Base-by-base conservation (phyloP, 2,888 invertebrate genomes). In the Spisula subtruncata region DNA sequence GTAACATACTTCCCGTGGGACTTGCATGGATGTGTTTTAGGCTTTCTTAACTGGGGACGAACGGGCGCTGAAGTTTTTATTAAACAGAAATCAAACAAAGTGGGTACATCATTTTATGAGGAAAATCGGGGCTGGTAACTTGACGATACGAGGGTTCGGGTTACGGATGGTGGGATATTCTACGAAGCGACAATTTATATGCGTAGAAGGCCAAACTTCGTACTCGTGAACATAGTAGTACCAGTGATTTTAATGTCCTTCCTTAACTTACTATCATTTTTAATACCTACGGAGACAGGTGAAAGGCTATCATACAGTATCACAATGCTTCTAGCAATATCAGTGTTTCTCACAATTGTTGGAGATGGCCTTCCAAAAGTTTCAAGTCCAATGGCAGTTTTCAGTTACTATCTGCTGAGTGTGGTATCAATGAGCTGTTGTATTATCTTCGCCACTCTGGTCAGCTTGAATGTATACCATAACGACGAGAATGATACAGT, bases 281-380 rank as follows among this genome's bases (percentile, higher is more conserved):
- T 90, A 12, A 29, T 91, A 10, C 92, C 93, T n/a, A 87, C 90
- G 12, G 93, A 92, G 16, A 91, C 91, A 12, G 93, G 93, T 41
- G 92, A 93, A 85, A 71, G 93, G 2, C 87, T 93, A 16, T 91
- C 91, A 0, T 93, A 85, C 29, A 87, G 90, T 25, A 90, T 92
- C 16, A 93, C 93, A 10, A 90, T 91, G 20, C 89, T 93, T 16
- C 89, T 93, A 16, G 91, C 92, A 0, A 90, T 92, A 60, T 89
- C 93, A n/a, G 92, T 93, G 41, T 93, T 93, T 71, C 80, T 93
- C 25, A 93, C 93, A 0, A 85, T 92, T 85, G 92, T 93, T n/a
- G 90, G 92, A 18, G 92, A 92, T 18, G 92, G 90, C 54, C 81
- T 93, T 29, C 92, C 93, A 0, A 89, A 89, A 51, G 88, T 92